These are phyloP conservation scores for Colletes collaris DNA, from an alignment of 2,888 invertebrate species.

Conservation along the genomic window DNA sequence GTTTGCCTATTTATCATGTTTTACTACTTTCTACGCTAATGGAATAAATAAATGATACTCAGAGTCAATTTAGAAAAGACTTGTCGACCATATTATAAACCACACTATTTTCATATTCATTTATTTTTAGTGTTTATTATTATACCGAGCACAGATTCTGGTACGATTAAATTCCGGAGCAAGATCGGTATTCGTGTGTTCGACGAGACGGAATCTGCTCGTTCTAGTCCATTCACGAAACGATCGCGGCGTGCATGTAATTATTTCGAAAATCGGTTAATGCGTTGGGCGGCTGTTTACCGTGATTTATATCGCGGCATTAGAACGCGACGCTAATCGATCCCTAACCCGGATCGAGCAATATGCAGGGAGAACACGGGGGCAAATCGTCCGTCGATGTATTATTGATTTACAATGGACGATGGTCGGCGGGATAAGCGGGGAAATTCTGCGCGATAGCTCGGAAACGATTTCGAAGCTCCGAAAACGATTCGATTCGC, in stretches of 20 bases:
- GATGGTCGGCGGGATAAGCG: neutral
- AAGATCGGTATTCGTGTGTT: too few species aligned
- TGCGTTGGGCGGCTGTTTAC: neutral
- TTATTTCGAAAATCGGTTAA: slow-evolving; percentile 34
- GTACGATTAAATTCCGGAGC: too few species aligned
- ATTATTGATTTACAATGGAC: neutral
- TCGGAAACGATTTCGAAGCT: neutral
- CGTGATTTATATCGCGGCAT: slow-evolving; percentile 18
- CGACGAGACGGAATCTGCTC: neutral
- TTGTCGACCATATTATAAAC: too few species aligned
- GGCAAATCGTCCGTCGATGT: neutral
- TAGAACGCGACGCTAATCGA: neutral
- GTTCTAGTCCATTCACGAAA: slow-evolving; percentile 8
- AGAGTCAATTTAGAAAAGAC: too few species aligned
- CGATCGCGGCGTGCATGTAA: slow-evolving; percentile 12
- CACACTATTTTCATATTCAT: too few species aligned
- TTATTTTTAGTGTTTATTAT: too few species aligned
- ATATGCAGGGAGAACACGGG: neutral
- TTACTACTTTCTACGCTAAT: too few species aligned
- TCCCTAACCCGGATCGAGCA: neutral
- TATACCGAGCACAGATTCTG: too few species aligned
- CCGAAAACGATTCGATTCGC: neutral
- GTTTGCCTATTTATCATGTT: too few species aligned
- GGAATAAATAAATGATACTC: too few species aligned
- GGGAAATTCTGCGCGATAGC: too few species aligned